phyloP scores from a whole-genome alignment of 2,797 vertebrate species.

The Kryptopterus vitreolus region DNA sequence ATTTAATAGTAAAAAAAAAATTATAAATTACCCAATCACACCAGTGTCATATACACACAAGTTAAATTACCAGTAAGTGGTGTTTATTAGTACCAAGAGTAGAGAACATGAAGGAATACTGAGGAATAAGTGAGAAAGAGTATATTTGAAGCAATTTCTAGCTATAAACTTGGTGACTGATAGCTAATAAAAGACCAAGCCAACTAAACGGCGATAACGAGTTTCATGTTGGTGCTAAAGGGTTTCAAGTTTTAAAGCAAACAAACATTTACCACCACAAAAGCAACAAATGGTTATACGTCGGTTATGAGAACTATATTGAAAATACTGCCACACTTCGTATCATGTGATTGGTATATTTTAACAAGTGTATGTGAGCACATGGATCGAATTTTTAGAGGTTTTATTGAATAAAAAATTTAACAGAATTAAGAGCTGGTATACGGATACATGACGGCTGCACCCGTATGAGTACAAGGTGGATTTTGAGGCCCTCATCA shows the following conservation, averaged over 20 bases:
- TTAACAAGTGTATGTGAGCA: neutral
- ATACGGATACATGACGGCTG: slow-evolving; percentile 39
- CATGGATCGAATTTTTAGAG: neutral
- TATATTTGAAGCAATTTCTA: neutral
- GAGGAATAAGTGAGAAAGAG: neutral
- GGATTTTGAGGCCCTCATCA: slow-evolving; percentile 55
- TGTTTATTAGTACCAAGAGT: neutral
- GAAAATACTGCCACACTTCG: neutral
- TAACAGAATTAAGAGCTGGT: slow-evolving; percentile 6
- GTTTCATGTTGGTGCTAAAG: neutral
- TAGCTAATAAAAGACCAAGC: neutral
- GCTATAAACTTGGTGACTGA: neutral
- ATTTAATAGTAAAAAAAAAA: neutral
- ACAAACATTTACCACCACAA: neutral
- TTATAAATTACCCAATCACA: neutral
- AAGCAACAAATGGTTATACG: neutral
- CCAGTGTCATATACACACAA: neutral
- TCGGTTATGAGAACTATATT: neutral
- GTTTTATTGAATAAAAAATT: slow-evolving; percentile 7
- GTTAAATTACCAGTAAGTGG: neutral
- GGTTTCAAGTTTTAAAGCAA: neutral
- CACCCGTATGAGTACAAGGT: slow-evolving; percentile 45
- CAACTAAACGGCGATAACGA: too few relatives aligned
- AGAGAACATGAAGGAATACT: neutral
- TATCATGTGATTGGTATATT: neutral